Evolutionary conservation across 2,797 vertebrate species (phyloP).

Genomic region (Cichlasoma orientale): DNA sequence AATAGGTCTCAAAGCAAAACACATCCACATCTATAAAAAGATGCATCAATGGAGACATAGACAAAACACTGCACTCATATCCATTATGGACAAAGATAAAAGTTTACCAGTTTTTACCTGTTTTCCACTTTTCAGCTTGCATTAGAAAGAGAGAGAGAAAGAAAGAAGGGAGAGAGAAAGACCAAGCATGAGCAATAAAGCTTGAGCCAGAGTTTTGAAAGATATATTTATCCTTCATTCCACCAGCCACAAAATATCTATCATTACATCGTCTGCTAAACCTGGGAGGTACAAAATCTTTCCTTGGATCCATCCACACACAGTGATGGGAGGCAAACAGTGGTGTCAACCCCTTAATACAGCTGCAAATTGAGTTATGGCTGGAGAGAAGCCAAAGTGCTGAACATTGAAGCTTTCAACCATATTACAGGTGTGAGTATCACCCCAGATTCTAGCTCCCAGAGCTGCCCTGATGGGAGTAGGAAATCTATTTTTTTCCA

Average conservation of each 20-base stretch:
- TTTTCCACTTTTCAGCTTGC: conserved; percentile 67
- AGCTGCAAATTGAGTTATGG: conserved; percentile 44
- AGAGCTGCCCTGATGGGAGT: conserved; percentile 46
- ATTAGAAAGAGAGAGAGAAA: conserved; percentile 43
- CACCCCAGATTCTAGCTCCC: conserved; percentile 34
- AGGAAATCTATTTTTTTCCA: conserved; percentile 67
- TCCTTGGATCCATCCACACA: conserved; percentile 58
- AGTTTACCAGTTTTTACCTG: conserved; percentile 68
- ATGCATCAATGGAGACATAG: conserved; percentile 17
- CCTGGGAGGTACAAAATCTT: conserved; percentile 48
- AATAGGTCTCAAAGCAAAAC: conserved; percentile 12
- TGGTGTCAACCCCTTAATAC: conserved; percentile 43
- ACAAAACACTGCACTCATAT: conserved; percentile 20
- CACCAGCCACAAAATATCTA: conserved; percentile 35
- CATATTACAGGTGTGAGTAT: conserved; percentile 69
- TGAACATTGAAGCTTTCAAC: conserved; percentile 30
- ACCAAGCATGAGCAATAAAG: conserved; percentile 28
- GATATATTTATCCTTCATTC: conserved; percentile 25
- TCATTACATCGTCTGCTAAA: conserved; percentile 44
- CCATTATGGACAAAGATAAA: neutral
- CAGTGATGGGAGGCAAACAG: conserved; percentile 35
- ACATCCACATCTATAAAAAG: conserved; percentile 27
- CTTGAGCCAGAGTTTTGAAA: conserved; percentile 19
- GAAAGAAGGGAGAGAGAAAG: conserved; percentile 37
- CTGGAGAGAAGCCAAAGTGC: conserved; percentile 33